These are phyloP conservation scores for Drosophila miranda DNA, from an alignment of 1,140 invertebrate species.

Conservation along the genomic window DNA sequence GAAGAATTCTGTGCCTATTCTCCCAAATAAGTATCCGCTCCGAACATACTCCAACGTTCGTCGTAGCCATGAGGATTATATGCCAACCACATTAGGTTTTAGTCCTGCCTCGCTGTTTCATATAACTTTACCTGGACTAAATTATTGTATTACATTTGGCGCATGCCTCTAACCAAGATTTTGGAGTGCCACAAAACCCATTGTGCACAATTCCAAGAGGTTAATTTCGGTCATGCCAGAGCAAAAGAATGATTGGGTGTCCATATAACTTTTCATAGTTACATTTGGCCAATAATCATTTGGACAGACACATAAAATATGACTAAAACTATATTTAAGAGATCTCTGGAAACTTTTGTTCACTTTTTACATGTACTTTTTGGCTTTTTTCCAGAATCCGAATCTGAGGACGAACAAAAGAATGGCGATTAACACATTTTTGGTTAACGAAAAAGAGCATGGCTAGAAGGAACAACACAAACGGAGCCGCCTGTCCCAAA, in stretches of 20 bases:
- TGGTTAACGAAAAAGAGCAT: conserved; percentile 20
- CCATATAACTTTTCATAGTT: conserved; percentile 75
- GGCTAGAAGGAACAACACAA: conserved; percentile 29
- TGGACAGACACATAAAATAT: not conserved
- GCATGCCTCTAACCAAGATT: no score
- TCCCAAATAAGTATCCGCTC: no score
- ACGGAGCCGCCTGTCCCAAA: conserved; percentile 36
- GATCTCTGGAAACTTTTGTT: not conserved
- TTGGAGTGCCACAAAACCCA: conserved; percentile 10
- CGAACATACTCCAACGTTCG: no score
- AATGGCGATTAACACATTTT: conserved; percentile 61
- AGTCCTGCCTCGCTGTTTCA: no score
- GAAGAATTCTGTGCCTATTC: not conserved
- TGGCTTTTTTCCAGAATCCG: conserved; percentile 67
- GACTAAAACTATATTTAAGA: not conserved
- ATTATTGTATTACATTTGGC: conserved; percentile 17
- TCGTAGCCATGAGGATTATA: no score
- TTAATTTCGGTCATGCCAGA: conserved; percentile 43
- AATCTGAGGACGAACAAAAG: conserved; percentile 81
- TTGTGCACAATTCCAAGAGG: conserved; percentile 14
- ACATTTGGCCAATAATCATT: conserved; percentile 68
- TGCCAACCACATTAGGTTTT: no score
- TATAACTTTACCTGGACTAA: conserved; percentile 1
- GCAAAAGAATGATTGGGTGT: conserved; percentile 75
- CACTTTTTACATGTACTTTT: not conserved